Percentiles rank a stretch among this genome's conserved stretches.
Evolutionary conservation across 1,140 invertebrate genomes (phyloP).

Genomic region (Asobara japonica): DNA sequence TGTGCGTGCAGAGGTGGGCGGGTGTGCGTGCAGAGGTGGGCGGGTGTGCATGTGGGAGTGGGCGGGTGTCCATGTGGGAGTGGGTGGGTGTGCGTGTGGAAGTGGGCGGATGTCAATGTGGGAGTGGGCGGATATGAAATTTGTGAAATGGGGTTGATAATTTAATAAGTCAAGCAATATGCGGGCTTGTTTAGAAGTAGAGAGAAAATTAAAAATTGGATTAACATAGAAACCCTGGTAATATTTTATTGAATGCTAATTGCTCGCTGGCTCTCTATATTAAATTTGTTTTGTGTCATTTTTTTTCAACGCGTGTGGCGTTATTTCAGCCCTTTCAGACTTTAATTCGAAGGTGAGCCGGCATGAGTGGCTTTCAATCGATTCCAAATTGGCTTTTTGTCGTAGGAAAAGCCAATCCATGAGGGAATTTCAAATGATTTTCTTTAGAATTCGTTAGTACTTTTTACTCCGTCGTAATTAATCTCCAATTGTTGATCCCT

Average conservation of each 20-base stretch:
- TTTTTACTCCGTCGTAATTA: not conserved
- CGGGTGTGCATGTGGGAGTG: too few relatives aligned
- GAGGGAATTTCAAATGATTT: slow-evolving; percentile 1
- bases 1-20: too few relatives aligned
- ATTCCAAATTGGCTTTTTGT: not conserved
- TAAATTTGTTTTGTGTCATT: not conserved
- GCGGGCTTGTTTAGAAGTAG: not conserved
- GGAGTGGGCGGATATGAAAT: too few relatives aligned
- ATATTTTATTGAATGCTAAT: not conserved
- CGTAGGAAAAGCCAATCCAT: not conserved
- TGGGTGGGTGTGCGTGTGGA: too few relatives aligned
- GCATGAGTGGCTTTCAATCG: not conserved
- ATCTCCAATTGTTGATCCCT: not conserved
- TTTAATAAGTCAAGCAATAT: not conserved
- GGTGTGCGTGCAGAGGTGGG: too few relatives aligned
- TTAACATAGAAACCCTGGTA: not conserved
- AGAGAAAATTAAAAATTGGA: not conserved
- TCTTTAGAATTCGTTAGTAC: not conserved
- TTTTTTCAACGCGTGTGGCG: not conserved
- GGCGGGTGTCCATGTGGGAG: too few relatives aligned
- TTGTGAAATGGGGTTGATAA: too few relatives aligned
- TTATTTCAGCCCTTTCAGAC: not conserved
- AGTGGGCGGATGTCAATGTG: too few relatives aligned
- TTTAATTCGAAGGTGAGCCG: not conserved
- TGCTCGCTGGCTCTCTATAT: not conserved